Percentiles rank a stretch among this genome's conserved stretches.
phyloP scores from a whole-genome alignment of 2,797 vertebrate genomes.

The Acanthopagrus latus region DNA sequence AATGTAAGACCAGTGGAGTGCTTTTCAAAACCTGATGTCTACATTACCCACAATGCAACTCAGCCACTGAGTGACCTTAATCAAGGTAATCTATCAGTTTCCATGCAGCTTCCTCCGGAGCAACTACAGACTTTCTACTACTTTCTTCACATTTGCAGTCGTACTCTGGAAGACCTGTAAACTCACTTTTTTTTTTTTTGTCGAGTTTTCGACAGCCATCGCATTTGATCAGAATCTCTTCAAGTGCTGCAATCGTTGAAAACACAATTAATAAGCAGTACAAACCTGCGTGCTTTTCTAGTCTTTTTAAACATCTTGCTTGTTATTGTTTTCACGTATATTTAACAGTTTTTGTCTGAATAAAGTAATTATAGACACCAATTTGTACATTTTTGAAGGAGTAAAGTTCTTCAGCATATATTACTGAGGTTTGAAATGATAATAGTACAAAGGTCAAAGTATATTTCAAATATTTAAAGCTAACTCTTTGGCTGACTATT shows the following conservation, averaged over 20 bases:
- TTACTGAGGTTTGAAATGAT: constrained; percentile 2
- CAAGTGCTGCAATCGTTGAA: neutral
- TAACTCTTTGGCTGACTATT: constrained; percentile 70
- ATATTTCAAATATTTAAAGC: constrained; percentile 40
- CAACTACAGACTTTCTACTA: too few species aligned
- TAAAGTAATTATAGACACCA: neutral
- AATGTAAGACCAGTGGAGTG: too few species aligned
- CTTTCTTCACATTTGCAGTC: too few species aligned
- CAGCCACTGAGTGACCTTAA: too few species aligned
- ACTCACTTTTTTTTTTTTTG: too few species aligned
- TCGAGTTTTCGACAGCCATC: neutral
- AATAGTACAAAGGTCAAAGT: neutral
- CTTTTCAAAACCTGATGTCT: too few species aligned
- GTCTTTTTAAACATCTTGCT: constrained; percentile 19
- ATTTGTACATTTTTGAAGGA: neutral
- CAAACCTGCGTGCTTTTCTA: neutral
- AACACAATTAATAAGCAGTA: neutral
- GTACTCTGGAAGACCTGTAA: too few species aligned
- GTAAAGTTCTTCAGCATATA: neutral
- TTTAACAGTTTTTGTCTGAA: neutral
- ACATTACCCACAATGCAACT: too few species aligned
- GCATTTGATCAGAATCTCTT: constrained; percentile 5
- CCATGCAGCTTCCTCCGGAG: too few species aligned
- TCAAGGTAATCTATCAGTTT: too few species aligned
- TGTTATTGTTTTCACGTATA: neutral